phyloP scores from a whole-genome alignment of 2,113 vertebrate species.

The Drymodes brunneopygia region DNA sequence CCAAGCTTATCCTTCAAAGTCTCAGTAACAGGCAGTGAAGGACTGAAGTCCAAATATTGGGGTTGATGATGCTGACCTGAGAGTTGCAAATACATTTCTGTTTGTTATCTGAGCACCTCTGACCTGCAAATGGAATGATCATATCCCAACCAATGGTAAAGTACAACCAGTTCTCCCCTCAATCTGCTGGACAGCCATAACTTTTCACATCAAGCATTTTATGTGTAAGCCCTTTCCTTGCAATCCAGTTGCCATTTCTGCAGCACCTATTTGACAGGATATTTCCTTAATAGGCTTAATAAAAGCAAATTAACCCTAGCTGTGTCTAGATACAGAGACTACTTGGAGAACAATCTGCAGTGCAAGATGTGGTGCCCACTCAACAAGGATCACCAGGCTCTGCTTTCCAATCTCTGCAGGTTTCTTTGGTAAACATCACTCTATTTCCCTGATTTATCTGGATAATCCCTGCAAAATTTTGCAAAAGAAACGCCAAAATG shows the following conservation, averaged over 20 bases:
- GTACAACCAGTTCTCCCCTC: not conserved
- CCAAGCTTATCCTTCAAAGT: not conserved
- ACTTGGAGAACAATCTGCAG: not conserved
- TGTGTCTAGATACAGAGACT: not conserved
- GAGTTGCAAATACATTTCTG: not conserved
- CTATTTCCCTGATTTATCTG: not conserved
- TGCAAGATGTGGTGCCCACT: not conserved
- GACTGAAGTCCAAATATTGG: not conserved
- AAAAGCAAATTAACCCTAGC: not conserved
- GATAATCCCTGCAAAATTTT: not conserved
- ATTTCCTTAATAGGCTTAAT: not conserved
- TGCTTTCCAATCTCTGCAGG: not conserved
- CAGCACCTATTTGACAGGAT: not conserved
- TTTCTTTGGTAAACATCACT: not conserved
- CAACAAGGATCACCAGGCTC: not conserved
- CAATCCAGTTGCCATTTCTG: not conserved
- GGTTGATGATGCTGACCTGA: not conserved
- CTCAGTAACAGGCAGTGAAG: not conserved
- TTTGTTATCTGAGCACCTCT: not conserved
- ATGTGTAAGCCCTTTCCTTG: not conserved
- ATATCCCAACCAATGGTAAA: not conserved
- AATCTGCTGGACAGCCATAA: not conserved
- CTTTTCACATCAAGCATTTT: not conserved
- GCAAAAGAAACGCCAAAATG: not conserved
- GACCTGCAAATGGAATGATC: not conserved